Percentiles rank a stretch among this genome's conserved stretches.
These are phyloP conservation scores for Epiblema foenella DNA, from an alignment of 2,888 invertebrate genomes.

Conservation along the genomic window DNA sequence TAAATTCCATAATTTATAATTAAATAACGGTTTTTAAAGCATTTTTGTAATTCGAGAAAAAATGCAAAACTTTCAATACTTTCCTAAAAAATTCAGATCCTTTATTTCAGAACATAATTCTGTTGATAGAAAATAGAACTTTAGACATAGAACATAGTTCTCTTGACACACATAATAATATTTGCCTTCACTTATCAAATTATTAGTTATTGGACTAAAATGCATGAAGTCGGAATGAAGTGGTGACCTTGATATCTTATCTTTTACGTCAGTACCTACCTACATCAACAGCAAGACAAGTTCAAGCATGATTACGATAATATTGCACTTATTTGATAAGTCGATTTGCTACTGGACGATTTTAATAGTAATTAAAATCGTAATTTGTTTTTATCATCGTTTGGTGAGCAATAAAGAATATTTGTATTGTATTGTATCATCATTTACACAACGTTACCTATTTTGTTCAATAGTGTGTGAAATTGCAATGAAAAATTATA, in stretches of 20 bases:
- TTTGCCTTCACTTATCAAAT: background rate
- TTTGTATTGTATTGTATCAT: too few relatives aligned
- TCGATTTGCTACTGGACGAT: conserved; percentile 7
- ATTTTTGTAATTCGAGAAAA: too few relatives aligned
- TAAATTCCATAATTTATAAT: too few relatives aligned
- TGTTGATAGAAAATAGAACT: too few relatives aligned
- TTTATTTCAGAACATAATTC: too few relatives aligned
- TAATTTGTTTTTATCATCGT: conserved; percentile 2
- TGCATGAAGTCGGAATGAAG: background rate
- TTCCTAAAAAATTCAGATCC: too few relatives aligned
- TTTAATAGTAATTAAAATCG: background rate
- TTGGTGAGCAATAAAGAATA: too few relatives aligned
- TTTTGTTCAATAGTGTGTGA: background rate
- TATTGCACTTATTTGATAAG: conserved; percentile 39
- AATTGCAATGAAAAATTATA: background rate
- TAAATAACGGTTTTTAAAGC: too few relatives aligned
- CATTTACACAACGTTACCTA: background rate
- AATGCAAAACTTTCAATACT: too few relatives aligned
- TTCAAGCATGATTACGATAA: conserved; percentile 40
- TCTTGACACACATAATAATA: background rate
- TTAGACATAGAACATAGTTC: too few relatives aligned
- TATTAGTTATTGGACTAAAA: background rate
- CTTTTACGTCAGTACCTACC: conserved; percentile 19
- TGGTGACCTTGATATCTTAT: conserved; percentile 28
- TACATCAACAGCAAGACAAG: conserved; percentile 19